Conservation (phyloP, 2,888 invertebrate species). For the Chydorus sphaericus region DNA sequence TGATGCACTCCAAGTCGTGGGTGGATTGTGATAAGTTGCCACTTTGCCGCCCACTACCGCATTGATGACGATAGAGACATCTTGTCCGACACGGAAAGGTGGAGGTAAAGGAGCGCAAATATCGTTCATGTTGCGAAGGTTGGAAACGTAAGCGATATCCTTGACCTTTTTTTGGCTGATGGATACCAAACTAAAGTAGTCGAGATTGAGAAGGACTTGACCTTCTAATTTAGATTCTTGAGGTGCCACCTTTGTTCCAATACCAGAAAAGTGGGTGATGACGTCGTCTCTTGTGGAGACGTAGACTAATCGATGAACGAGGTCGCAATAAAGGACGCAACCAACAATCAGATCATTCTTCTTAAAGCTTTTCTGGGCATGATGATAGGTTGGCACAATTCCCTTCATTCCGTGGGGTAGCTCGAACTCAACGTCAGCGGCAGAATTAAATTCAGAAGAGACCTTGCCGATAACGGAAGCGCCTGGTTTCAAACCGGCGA, state of each 20-base stretch:
- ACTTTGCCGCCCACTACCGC: neutral
- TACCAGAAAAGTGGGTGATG: neutral
- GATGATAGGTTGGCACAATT: conserved; percentile 8
- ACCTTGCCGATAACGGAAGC: neutral
- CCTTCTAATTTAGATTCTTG: neutral
- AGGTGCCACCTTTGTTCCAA: neutral
- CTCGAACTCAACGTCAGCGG: neutral
- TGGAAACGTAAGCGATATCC: neutral
- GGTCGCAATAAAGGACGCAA: conserved; percentile 2
- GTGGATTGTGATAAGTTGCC: neutral
- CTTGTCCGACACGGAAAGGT: neutral
- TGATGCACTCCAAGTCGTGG: neutral
- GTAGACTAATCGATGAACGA: neutral
- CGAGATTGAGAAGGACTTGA: neutral
- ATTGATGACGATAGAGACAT: neutral
- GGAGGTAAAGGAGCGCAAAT: neutral
- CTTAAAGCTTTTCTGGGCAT: neutral
- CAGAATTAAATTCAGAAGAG: neutral
- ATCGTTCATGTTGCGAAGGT: conserved; percentile 1
- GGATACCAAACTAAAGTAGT: conserved; percentile 6
- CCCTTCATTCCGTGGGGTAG: conserved; percentile 6
- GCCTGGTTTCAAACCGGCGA: conserved; percentile 4
- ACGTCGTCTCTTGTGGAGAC: conserved; percentile 2
- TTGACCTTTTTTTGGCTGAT: neutral
- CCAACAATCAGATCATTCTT: conserved; percentile 12